A percentile compares a stretch with the other conserved stretches of the same genome.
Evolutionary conservation across 2,113 vertebrate genomes (phyloP).

Genomic region (Mungos mungo): DNA sequence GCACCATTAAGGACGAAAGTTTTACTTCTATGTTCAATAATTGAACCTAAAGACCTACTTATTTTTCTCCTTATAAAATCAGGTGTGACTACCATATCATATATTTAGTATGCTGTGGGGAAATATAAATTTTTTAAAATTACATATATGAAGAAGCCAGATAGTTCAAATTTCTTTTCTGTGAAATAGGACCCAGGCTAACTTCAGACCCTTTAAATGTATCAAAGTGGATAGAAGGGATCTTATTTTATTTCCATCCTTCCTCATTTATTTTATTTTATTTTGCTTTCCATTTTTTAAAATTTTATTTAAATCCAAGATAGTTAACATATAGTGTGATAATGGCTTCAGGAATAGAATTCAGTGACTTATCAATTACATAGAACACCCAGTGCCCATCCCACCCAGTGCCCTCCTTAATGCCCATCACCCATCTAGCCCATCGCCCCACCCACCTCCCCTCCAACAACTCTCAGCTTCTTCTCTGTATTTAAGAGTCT

Average conservation of each 20-base stretch:
- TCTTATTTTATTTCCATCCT: neutral
- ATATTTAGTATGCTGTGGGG: neutral
- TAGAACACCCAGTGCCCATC: too few relatives aligned
- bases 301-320: too few relatives aligned
- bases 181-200: constrained; percentile 10
- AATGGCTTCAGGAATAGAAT: too few relatives aligned
- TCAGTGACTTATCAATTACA: too few relatives aligned
- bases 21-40: constrained; percentile 4
- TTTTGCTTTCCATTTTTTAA: too few relatives aligned
- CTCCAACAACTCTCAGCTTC: too few relatives aligned
- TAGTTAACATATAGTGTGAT: too few relatives aligned
- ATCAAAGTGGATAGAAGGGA: neutral
- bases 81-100: neutral
- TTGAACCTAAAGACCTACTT: neutral
- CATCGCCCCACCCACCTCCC: too few relatives aligned
- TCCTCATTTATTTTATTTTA: neutral
- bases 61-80: neutral
- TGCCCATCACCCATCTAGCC: too few relatives aligned
- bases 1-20: neutral
- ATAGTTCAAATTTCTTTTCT: constrained; percentile 27
- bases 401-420: too few relatives aligned
- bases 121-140: neutral
- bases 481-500: too few relatives aligned
- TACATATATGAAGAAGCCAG: neutral
- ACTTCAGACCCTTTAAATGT: neutral